Evolutionary conservation across 2,888 invertebrate species (phyloP), one percentile per base, ranked within the genome.

Genomic region (Philaethria dido): DNA sequence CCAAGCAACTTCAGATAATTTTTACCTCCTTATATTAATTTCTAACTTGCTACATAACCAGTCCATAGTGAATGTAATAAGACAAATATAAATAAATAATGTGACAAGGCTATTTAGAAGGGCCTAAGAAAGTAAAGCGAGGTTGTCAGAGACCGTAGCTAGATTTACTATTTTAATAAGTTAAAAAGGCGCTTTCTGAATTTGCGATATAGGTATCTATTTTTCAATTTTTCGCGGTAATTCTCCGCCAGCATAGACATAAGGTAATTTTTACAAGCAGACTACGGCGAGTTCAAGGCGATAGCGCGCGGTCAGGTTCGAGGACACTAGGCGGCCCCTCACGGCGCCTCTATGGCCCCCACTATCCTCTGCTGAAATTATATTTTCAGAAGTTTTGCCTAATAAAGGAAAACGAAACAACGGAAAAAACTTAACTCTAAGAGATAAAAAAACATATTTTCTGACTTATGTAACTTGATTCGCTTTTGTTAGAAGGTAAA

Each of bases 291-390:
- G 92, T 92, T 92, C 92, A 92, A 92, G 92, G 92, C 91, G 84
- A 92, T 70, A 82, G 89, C 86, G 88, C 83, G 90, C 92, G 92
- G 92, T 92, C 92, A 92, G 88, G 92, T 91, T 92, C 92, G 92
- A 92, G 92, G 92, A 88, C 92, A 87, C 86, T 77, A 71, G 80
- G 77, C 71, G 81, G 85, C 89, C 86, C 88, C 88, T 87, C 80
- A 80, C 86, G 80, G 85, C 79, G 79, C 80, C 72, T 78, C 78
- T 82, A 78, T 75, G 76, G 63, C 71, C 70, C 68, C 71, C 71
- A 73, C 73, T 72, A 59, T 73, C 68, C 68, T 72, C 69, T 72
- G 62, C 69, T 69, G 66, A 71, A 71, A 69, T 54, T 36, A 50
- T 68, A 45, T 52, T 54, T 61, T 33, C 22, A 66, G 6, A 55